Conservation (phyloP, 2,888 invertebrate genomes). For the Drosophila robusta region DNA sequence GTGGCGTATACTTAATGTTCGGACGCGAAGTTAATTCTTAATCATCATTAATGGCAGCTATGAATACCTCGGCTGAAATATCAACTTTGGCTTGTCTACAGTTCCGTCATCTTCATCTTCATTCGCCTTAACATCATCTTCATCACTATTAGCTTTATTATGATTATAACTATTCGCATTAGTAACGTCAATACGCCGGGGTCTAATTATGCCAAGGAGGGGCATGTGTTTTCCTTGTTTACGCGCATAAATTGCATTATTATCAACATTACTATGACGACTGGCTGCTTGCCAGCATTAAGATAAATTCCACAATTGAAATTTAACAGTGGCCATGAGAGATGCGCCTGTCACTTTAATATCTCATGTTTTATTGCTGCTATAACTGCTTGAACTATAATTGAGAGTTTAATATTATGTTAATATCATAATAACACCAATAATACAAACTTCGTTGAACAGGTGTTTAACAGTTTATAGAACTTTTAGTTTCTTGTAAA, state of each 20-base stretch:
- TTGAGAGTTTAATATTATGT: no score
- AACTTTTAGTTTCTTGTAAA: no score
- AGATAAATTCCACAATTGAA: conserved; percentile 9
- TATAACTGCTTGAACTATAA: no score
- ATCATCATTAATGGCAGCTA: conserved; percentile 50
- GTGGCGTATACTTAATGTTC: conserved; percentile 51
- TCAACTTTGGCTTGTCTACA: conserved; percentile 44
- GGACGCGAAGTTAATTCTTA: conserved; percentile 26
- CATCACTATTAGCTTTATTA: conserved; percentile 25
- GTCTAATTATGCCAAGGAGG: conserved; percentile 34
- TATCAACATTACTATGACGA: conserved; percentile 39
- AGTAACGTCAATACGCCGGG: conserved; percentile 38
- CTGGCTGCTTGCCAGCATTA: no score
- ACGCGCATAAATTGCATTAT: conserved; percentile 54
- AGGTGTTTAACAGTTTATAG: no score
- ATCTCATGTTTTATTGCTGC: not conserved
- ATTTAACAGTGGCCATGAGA: not conserved
- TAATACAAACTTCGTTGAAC: no score
- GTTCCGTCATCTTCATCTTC: conserved; percentile 32
- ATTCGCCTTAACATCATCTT: conserved; percentile 13
- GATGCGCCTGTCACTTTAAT: not conserved
- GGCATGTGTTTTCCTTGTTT: conserved; percentile 27
- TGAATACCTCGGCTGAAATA: conserved; percentile 13
- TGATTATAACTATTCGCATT: conserved; percentile 40
- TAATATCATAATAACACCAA: no score